Base-by-base conservation (phyloP, 2,888 invertebrate species). In the Drosophila peninsularis region DNA sequence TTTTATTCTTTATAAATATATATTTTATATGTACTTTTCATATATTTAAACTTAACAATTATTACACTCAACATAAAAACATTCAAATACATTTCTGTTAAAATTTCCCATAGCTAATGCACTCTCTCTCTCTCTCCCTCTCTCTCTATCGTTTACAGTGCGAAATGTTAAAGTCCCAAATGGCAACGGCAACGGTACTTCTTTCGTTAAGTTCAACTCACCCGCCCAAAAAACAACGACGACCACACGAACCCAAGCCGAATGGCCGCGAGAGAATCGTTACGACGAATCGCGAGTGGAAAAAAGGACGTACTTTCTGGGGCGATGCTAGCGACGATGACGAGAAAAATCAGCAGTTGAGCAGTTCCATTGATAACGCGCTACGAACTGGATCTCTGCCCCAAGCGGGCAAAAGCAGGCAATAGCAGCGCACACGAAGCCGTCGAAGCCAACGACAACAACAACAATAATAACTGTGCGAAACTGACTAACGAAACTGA, bases 331-430 rank as follows among this genome's bases (percentile, higher is more conserved):
- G 80, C 77, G 67, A 82, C 71, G 84, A 80, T 79, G 84, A 72
- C 79, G 88, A 84, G 89, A 90, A 89, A 84, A 90, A 89, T 88
- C 80, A 88, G 86, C 83, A 90, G 90, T 86, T 90, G 75, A 88
- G 84, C 90, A 90, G 90, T 90, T 89, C 75, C 80, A 80, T 90
- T 90, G 90, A 90, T 90, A 90, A 89, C 90, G 90, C 79, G 90
- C 80, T 83, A 64, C 90, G 90, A 85, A 90, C 84, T 90, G 85
- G 90, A 78, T 89, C 90, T 89, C 90, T 82, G 69, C 70, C 70
- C 77, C 62, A 67, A 63, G 47, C 50, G 62, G 61, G 72, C 50
- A 52, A 52, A 5, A 69, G 27, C 27, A 27, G 45, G 45, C 45
- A 45, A 17, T 17, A 53, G 53, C 44, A 56, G 41, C 42, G 55